phyloP scores from a whole-genome alignment of 1,140 invertebrate genomes.

The Mesaphorura yosii region DNA sequence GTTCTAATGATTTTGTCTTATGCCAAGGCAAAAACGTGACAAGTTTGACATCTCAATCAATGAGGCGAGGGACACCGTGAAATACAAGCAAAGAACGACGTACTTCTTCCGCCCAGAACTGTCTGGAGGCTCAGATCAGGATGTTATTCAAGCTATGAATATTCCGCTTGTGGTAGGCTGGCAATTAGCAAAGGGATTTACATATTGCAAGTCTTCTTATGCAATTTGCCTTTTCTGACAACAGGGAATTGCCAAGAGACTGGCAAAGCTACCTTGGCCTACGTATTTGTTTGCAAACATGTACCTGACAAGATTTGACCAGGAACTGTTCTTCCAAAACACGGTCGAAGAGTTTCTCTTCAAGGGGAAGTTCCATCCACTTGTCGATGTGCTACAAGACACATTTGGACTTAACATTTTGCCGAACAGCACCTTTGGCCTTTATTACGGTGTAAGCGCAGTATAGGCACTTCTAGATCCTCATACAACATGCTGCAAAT shows the following conservation, averaged over 20 bases:
- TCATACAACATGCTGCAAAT: too few relatives aligned
- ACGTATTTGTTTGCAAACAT: slow-evolving; percentile 9
- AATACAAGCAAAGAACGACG: slow-evolving; percentile 14
- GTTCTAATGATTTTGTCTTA: not conserved
- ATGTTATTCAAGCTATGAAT: slow-evolving; percentile 15
- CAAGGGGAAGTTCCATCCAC: slow-evolving; percentile 7
- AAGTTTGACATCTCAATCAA: slow-evolving; percentile 15
- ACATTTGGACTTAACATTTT: slow-evolving; percentile 5
- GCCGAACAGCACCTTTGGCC: slow-evolving; percentile 22
- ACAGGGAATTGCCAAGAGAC: not conserved
- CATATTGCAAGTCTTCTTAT: slow-evolving; percentile 4
- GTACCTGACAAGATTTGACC: slow-evolving; percentile 15
- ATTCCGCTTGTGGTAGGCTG: slow-evolving; percentile 18
- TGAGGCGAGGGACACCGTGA: slow-evolving; percentile 19
- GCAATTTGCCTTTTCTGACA: too few relatives aligned
- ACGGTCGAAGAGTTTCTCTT: slow-evolving; percentile 14
- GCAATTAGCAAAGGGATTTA: not conserved
- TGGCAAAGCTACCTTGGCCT: not conserved
- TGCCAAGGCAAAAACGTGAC: slow-evolving; percentile 17
- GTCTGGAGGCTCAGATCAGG: slow-evolving; percentile 16
- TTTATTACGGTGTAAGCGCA: slow-evolving; percentile 16
- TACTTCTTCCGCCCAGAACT: slow-evolving; percentile 19
- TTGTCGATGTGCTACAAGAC: not conserved
- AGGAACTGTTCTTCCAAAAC: slow-evolving; percentile 13
- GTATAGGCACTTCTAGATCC: not conserved